These are phyloP conservation scores for Cebus imitator DNA, from an alignment of 2,113 vertebrate genomes.

Conservation along the genomic window DNA sequence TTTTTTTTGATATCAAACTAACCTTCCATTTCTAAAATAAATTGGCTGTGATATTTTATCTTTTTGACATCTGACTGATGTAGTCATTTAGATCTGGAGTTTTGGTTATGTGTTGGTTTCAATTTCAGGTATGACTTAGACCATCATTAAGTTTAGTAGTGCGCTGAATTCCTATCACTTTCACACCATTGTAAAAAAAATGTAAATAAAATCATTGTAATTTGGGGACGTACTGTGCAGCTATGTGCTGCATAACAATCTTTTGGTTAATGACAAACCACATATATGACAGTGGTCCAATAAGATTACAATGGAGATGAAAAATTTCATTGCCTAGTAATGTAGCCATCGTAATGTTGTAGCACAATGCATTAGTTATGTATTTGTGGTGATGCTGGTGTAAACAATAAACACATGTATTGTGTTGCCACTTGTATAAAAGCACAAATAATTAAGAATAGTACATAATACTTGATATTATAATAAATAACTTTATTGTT, in stretches of 20 bases:
- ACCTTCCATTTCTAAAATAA: background rate
- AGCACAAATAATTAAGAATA: background rate
- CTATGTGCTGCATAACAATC: background rate
- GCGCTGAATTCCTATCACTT: background rate
- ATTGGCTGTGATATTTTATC: background rate
- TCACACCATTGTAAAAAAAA: background rate
- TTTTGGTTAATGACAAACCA: background rate
- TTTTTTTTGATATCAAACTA: conserved; percentile 12
- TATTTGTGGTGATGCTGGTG: background rate
- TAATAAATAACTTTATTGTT: background rate
- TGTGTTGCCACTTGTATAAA: background rate
- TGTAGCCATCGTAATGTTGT: background rate
- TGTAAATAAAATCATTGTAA: background rate
- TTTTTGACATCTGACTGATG: background rate
- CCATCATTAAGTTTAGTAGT: background rate
- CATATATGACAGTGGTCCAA: background rate
- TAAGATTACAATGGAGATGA: background rate
- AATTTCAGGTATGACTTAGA: background rate
- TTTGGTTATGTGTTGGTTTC: background rate
- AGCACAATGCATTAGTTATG: background rate
- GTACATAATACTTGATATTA: background rate
- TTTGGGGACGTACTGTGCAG: background rate
- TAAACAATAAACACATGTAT: background rate
- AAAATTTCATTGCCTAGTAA: background rate
- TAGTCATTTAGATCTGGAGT: background rate